Evolutionary conservation across 2,888 invertebrate genomes (phyloP), one percentile per base, ranked within the genome.

Genomic region (Lithophane leautieri): DNA sequence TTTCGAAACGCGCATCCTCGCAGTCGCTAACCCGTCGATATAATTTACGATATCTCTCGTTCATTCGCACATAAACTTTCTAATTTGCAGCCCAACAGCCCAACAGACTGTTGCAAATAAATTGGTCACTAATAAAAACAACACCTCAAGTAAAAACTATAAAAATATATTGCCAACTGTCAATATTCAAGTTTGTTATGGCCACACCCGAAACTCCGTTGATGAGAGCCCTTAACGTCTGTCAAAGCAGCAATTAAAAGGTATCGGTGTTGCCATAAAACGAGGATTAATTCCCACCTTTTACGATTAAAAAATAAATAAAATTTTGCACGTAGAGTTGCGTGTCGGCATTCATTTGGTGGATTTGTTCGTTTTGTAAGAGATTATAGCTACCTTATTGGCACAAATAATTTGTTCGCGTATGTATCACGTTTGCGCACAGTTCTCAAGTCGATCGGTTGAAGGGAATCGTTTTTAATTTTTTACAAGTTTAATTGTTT

Each of bases 231-330:
- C 91, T 93, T 93, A 94, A 94, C 92, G 95, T 94, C 95, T 96
- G 96, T 96, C 96, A 96, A 95, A 95, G 91, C 90, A 92, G 94
- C 96, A 96, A 96, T 97, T 96, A 96, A 96, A 95, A 90, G 88
- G 91, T 91, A 93, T 91, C 72, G 92, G 93, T 94, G 94, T 92
- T 92, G 94, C 93, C 93, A 94, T 96, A 95, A 96, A 95, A 89
- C 84, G 83, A 90, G 89, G 91, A 92, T 95, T 93, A 93, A 94
- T 93, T 93, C 91, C 90, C 92, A 89, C 89, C 88, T 91, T 91
- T 92, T 90, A 91, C 89, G 90, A 91, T 90, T 89, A 86, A 91
- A 91, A 92, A 90, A 89, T 84, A 86, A 90, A 90, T 88, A 88
- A 90, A 90, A 90, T 87, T 90, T 88, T 79, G 89, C 90, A 90